These are phyloP conservation scores for Salticus scenicus DNA, from an alignment of 2,888 invertebrate genomes.

Conservation along the genomic window DNA sequence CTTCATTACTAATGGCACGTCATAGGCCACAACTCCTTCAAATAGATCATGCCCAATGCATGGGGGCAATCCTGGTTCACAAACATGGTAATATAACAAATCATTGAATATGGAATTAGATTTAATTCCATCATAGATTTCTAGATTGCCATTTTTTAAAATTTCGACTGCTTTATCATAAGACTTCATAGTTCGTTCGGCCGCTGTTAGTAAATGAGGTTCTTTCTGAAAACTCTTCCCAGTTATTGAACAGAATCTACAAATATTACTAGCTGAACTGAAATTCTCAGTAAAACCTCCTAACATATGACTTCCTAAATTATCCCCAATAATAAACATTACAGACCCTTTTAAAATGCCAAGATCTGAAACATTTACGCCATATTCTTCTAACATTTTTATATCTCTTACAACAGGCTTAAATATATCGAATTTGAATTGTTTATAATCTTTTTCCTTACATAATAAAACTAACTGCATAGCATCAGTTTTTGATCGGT, in stretches of 20 bases:
- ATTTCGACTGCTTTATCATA: no score
- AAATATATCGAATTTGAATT: neutral
- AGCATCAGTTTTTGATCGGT: neutral
- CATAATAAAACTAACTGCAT: neutral
- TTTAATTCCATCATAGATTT: neutral
- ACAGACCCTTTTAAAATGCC: neutral
- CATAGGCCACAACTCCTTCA: neutral
- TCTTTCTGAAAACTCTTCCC: neutral
- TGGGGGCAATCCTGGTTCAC: neutral
- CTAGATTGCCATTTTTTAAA: no score
- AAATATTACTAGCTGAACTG: neutral
- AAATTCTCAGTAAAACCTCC: neutral
- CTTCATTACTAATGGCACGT: neutral
- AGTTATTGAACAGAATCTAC: neutral
- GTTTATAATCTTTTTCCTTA: neutral
- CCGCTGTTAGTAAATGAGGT: neutral
- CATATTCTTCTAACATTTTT: no score
- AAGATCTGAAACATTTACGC: no score
- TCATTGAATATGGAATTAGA: neutral
- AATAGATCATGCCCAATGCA: neutral
- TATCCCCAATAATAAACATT: neutral
- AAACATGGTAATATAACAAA: neutral
- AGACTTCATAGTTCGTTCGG: neutral
- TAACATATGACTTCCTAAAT: neutral
- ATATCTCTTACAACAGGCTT: neutral